Percentiles rank a stretch among this genome's conserved stretches.
Evolutionary conservation across 2,888 invertebrate species (phyloP).

Genomic region (Nasonovia ribisnigri): DNA sequence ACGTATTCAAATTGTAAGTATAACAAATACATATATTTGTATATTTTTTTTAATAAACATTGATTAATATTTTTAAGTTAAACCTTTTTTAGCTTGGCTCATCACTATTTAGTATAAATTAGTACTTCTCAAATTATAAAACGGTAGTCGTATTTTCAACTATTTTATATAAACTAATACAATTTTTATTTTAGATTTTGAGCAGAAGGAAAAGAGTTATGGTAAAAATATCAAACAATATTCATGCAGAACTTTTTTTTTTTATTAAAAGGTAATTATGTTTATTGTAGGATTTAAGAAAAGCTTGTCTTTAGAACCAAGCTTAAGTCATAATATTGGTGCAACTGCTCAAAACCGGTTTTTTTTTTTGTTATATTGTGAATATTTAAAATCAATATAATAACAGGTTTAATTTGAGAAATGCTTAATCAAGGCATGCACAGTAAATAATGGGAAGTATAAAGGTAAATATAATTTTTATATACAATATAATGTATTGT

Average conservation of each 20-base stretch:
- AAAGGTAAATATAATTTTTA: conserved; percentile 12
- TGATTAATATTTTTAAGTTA: not conserved
- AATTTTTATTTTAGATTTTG: not conserved
- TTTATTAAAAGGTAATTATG: not conserved
- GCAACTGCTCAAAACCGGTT: not conserved
- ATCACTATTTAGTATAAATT: not conserved
- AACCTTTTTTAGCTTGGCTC: not conserved
- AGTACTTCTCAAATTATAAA: not conserved
- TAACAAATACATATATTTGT: not conserved
- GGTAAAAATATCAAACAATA: not conserved
- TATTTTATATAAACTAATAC: not conserved
- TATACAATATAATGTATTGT: not conserved
- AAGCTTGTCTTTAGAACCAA: not conserved
- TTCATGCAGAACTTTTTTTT: not conserved
- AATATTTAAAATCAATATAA: not conserved
- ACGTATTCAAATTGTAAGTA: not conserved
- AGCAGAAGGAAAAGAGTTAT: not conserved
- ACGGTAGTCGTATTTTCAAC: not conserved
- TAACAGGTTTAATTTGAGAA: not conserved
- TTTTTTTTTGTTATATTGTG: not conserved
- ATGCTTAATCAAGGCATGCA: conserved; percentile 19
- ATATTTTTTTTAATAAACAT: not conserved
- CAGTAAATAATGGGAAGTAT: not conserved
- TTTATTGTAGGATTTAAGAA: not conserved
- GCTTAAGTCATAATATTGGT: not conserved